Evolutionary conservation across 2,888 invertebrate genomes (phyloP), one percentile per base, ranked within the genome.

Genomic region (Xanthostigma xanthostigma): DNA sequence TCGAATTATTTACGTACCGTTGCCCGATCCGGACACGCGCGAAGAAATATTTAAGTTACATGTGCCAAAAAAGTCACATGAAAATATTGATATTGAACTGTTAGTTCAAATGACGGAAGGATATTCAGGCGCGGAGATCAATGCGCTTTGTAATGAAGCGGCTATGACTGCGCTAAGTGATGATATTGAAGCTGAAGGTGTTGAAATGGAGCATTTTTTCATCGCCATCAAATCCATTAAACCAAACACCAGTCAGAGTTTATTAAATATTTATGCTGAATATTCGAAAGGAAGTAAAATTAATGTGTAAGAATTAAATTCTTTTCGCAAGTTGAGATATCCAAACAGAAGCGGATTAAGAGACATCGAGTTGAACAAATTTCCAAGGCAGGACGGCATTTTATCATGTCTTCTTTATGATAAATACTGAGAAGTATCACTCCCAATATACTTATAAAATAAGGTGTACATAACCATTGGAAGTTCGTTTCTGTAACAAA

Each of bases 101-200:
- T 67, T 96, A 41, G 86, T 88, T 0, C 60, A 69, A 0, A 64
- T 62, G 44, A 92, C 92, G 0, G 76, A 80, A 34, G 81, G 84
- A 1, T 96, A 89, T 67, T 94, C 96, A 0, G 97, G 97, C 0
- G 97, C 97, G 1, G 97, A 98, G 71, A 74, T 90, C 38, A 76
- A 82, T 55, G 91, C 92, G 0, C 73, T 96, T 2, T 95, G 95
- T 60, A 84, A 91, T 53, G 93, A 94, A 67, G 95, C 96, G 8
- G 95, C 89, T 0, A 70, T 93, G 62, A 78, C 76, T 60, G 89
- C 93, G 1, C 66, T 95, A 43, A 85, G 90, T 61, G 83, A 83
- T 56, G 76, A 81, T 62, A 68, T 91, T 2, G 68, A 81, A 8
- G 78, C 81, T 34, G 58, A 67, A 10, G 61, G 63, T 49, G 79